Evolutionary conservation across 2,797 vertebrate species (phyloP).

Genomic region (Sorex maritimensis): DNA sequence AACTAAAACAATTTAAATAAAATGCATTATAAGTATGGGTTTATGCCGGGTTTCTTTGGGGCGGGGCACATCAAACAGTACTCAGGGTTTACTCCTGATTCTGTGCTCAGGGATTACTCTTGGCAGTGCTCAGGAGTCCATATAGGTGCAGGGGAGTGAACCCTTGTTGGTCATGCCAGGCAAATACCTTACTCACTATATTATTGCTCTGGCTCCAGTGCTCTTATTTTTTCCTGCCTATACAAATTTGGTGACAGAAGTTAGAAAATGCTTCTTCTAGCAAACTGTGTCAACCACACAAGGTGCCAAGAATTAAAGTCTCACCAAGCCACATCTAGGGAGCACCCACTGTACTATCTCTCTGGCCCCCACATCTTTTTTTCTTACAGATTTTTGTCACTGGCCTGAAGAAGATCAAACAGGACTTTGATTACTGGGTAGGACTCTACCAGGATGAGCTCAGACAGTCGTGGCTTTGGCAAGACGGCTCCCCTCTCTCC

Average conservation of each 20-base stretch:
- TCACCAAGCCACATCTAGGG: too few relatives aligned
- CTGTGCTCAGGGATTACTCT: too few relatives aligned
- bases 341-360: too few relatives aligned
- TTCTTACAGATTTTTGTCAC: conserved; percentile 73
- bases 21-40: background rate
- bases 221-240: background rate
- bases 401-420: background rate
- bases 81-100: too few relatives aligned
- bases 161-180: too few relatives aligned
- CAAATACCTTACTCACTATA: too few relatives aligned
- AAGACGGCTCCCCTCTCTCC: conserved; percentile 49
- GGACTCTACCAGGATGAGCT: background rate
- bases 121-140: too few relatives aligned
- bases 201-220: too few relatives aligned
- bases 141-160: too few relatives aligned
- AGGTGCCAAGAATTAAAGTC: too few relatives aligned
- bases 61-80: too few relatives aligned
- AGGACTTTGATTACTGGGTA: conserved; percentile 50
- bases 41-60: background rate
- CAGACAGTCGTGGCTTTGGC: conserved; percentile 57
- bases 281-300: background rate
- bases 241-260: conserved; percentile 31
- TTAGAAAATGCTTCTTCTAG: conserved; percentile 24
- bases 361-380: conserved; percentile 1
- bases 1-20: conserved; percentile 2